Evolutionary conservation across 2,797 vertebrate genomes (phyloP), one percentile per base, ranked within the genome.

Genomic region (Gymnodraco acuticeps): DNA sequence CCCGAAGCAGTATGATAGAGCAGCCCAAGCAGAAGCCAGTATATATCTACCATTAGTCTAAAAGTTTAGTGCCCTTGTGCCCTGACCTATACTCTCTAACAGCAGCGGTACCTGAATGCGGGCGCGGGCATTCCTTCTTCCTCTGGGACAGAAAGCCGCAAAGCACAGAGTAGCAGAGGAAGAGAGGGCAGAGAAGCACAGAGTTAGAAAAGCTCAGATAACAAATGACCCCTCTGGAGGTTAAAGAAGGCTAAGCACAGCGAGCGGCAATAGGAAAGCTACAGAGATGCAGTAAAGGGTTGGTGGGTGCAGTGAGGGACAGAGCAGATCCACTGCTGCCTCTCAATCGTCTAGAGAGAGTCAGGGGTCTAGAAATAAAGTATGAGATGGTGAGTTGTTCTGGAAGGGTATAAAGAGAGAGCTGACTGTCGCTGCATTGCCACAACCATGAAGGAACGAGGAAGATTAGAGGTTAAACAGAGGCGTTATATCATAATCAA

Each of bases 61-160:
- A 11, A 31, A 14, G 65, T 69, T 73, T 75, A 59, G 56, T 47
- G 48, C 17, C 78, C 64, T 69, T 64, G 74, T 58, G 38, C 56
- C 81, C 78, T 58, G 16, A 69, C 14, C 64, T 53, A 53, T 13
- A 60, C 10, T 64, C 62, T 70, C n/a, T 27, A 71, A 42, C 63
- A 58, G 46, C 75, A 86, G 88, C 81, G 95, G 95, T 99, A 99
- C 98, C 98, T 99, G 98, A 90, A 97, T 98, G 91, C 98, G 98
- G 55, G 96, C 94, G 90, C 98, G 97, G 77, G 98, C 96, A 96
- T 99, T 99, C 95, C 98, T 96, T 96, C 98, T 96, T 96, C 98
- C 98, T 98, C 98, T 99, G 97, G 96, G 94, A 96, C 94, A 94
- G 93, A 96, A 95, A 97, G 96, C 96, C 94, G 96, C 95, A 94